Evolutionary conservation across 2,888 invertebrate species (phyloP), one percentile per base, ranked within the genome.

Genomic region (Idaea straminata): DNA sequence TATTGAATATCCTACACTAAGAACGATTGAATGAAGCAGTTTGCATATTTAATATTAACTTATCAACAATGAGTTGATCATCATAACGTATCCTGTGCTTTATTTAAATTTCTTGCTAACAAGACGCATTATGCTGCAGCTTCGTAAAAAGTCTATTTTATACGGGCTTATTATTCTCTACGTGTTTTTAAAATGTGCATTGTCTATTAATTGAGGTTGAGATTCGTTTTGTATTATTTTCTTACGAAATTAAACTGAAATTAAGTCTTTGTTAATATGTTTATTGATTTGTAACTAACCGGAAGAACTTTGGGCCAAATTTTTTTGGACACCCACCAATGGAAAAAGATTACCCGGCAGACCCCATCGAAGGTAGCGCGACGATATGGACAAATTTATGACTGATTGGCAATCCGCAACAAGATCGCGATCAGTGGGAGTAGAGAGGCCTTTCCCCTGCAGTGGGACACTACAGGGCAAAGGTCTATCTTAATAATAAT

Each of bases 111-210:
- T 67, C 69, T 72, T 63, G 70, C 72, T 68, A 69, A 71, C 70
- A 74, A 69, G 66, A 74, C 73, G 74, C 76, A 78, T 82, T 80
- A 82, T 80, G 74, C 70, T 69, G 69, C 71, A 72, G 72, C 73
- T 78, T 77, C 69, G 78, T 82, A 81, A 81, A 83, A 81, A 79
- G 77, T 78, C 73, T 74, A 77, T 79, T 77, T 74, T 74, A 84
- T 83, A 80, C 81, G 83, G 83, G 83, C 78, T 82, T 84, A 83
- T 83, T 84, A 84, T 85, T 84, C 83, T 69, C 76, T 67, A 72
- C 71, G 78, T 80, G 81, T 84, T 75, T 75, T 79, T 78, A 77
- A 74, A 78, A 76, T 78, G 77, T 78, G 76, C 73, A 72, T 81
- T 71, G 79, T 79, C 76, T 75, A 71, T 70, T 78, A 77, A 80